Evolutionary conservation across 2,888 invertebrate species (phyloP).

Genomic region (Acleris laterana): DNA sequence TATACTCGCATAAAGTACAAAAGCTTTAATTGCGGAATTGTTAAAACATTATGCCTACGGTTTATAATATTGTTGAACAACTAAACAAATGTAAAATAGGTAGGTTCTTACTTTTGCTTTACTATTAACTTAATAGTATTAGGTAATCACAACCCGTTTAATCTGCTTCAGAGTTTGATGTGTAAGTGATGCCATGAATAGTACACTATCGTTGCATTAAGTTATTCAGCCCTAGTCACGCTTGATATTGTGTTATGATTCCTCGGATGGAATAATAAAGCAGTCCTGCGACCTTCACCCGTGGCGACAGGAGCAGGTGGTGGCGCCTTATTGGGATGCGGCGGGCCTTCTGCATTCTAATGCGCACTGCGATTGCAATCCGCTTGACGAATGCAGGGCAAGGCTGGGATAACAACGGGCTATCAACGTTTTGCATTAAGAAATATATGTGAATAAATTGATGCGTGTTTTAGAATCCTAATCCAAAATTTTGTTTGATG

Average conservation of each 20-base stretch:
- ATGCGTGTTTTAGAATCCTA: no score
- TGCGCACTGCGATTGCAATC: constrained; percentile 26
- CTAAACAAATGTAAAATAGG: no score
- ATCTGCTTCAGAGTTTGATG: no score
- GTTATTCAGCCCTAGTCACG: constrained; percentile 36
- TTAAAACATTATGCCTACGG: no score
- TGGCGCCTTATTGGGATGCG: constrained; percentile 42
- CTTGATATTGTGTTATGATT: constrained; percentile 38
- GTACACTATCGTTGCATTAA: constrained; percentile 27
- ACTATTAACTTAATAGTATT: no score
- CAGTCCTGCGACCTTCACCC: constrained; percentile 59
- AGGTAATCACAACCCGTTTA: no score
- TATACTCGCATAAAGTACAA: no score
- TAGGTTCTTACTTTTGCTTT: no score
- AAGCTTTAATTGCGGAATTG: no score
- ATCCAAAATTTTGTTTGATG: no score
- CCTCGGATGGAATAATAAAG: constrained; percentile 40
- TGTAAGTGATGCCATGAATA: neutral
- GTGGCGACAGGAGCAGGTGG: constrained; percentile 49
- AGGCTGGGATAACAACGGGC: constrained; percentile 19
- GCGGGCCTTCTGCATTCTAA: constrained; percentile 32
- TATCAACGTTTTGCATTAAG: constrained; percentile 1
- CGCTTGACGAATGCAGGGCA: constrained; percentile 28
- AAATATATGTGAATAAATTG: neutral
- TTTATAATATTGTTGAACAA: no score